phyloP scores from a whole-genome alignment of 1,140 invertebrate species.

The Aphelenchoides besseyi region DNA sequence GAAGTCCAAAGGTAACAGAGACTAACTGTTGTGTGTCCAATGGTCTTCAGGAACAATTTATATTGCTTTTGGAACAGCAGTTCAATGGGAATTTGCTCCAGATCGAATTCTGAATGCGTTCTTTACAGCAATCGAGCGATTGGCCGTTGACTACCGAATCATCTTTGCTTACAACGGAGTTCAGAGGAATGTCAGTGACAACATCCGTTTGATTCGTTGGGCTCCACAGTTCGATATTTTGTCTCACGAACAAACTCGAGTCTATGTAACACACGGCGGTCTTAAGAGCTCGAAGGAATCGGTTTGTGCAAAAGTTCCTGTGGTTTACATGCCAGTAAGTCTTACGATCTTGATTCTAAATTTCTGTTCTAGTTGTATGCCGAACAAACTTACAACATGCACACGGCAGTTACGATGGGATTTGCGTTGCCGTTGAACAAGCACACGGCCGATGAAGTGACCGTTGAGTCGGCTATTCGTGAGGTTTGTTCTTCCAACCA shows the following conservation, averaged over 20 bases:
- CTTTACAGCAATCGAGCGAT: not conserved
- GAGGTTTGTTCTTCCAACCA: no score
- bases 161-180: not conserved
- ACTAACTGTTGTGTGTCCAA: not conserved
- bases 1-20: not conserved
- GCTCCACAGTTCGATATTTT: constrained; percentile 16
- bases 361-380: no score
- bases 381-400: not conserved
- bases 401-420: not conserved
- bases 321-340: constrained; percentile 16
- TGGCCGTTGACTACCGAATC: constrained; percentile 7
- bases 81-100: not conserved
- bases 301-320: not conserved
- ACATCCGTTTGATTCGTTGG: not conserved
- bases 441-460: not conserved
- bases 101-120: not conserved
- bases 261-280: constrained; percentile 11
- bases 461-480: not conserved
- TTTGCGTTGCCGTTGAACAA: constrained; percentile 8
- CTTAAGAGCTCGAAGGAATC: constrained; percentile 22
- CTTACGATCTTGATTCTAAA: no score
- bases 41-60: constrained; percentile 18
- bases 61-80: constrained; percentile 15
- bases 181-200: not conserved
- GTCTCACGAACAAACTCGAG: constrained; percentile 1